These are phyloP conservation scores for Botrylloides violaceus DNA, from an alignment of 23 tunicate genomes.

Conservation along the genomic window DNA sequence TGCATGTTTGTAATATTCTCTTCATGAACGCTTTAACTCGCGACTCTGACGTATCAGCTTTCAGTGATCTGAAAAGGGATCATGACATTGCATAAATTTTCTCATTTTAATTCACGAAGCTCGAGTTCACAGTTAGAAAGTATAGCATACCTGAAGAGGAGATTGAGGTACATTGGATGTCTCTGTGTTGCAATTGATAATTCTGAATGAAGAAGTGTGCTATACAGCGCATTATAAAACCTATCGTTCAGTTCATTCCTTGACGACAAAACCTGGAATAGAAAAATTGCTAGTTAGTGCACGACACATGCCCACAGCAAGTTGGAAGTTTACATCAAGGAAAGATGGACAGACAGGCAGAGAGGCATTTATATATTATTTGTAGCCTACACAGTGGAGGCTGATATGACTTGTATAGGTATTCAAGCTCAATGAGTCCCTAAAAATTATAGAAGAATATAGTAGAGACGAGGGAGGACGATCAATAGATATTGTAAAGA, in stretches of 20 bases:
- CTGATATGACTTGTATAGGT: too few relatives aligned
- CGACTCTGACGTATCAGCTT: slow-evolving; percentile 50
- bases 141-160: slow-evolving; percentile 80
- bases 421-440: too few relatives aligned
- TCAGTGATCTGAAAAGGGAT: slow-evolving; percentile 43
- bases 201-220: slow-evolving; percentile 38
- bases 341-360: too few relatives aligned
- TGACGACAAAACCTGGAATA: slow-evolving; percentile 35
- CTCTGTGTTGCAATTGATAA: slow-evolving; percentile 31
- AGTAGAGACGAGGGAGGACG: too few relatives aligned
- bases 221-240: slow-evolving; percentile 69
- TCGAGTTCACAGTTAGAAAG: too few relatives aligned
- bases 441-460: too few relatives aligned
- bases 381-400: too few relatives aligned
- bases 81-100: neutral
- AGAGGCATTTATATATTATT: too few relatives aligned
- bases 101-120: too few relatives aligned
- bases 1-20: slow-evolving; percentile 41
- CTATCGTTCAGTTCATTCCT: slow-evolving; percentile 62
- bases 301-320: too few relatives aligned
- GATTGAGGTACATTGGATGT: slow-evolving; percentile 72
- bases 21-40: slow-evolving; percentile 60
- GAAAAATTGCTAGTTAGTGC: neutral
- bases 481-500: too few relatives aligned
- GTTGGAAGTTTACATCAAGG: too few relatives aligned